Evolutionary conservation across 2,888 invertebrate genomes (phyloP).

Genomic region (Cryptosula pallasiana): DNA sequence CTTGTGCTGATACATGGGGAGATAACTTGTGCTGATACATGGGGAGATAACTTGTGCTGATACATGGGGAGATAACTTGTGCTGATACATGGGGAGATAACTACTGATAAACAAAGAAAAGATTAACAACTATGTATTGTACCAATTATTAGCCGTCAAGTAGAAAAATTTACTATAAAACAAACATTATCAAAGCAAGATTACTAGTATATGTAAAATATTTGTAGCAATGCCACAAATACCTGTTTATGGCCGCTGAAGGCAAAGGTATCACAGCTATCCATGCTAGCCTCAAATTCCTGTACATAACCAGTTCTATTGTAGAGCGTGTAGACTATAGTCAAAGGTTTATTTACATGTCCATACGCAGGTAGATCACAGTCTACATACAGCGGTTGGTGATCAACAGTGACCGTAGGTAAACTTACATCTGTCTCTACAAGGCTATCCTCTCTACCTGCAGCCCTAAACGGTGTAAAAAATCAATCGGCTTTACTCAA

Average conservation of each 20-base stretch:
- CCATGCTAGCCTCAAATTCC: slow-evolving; percentile 69
- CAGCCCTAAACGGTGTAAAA: neutral
- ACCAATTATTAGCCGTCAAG: too few relatives aligned
- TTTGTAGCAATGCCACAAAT: slow-evolving; percentile 24
- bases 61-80: too few relatives aligned
- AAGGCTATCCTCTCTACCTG: neutral
- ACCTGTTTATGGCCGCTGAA: slow-evolving; percentile 90
- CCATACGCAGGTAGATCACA: slow-evolving; percentile 66
- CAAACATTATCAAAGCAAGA: neutral
- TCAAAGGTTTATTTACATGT: slow-evolving; percentile 59
- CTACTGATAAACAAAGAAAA: too few relatives aligned
- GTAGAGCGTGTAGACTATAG: slow-evolving; percentile 59
- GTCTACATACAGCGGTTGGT: slow-evolving; percentile 51
- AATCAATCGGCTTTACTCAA: neutral
- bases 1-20: too few relatives aligned
- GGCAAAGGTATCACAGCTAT: slow-evolving; percentile 85
- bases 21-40: too few relatives aligned
- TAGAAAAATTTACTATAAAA: too few relatives aligned
- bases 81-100: too few relatives aligned
- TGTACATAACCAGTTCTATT: slow-evolving; percentile 70
- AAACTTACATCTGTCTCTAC: slow-evolving; percentile 39
- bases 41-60: too few relatives aligned
- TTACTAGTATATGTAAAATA: neutral
- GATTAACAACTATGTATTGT: too few relatives aligned
- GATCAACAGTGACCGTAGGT: slow-evolving; percentile 46